These are phyloP conservation scores for Caenorhabditis wallacei DNA, from an alignment of 2,888 invertebrate species.

Conservation along the genomic window DNA sequence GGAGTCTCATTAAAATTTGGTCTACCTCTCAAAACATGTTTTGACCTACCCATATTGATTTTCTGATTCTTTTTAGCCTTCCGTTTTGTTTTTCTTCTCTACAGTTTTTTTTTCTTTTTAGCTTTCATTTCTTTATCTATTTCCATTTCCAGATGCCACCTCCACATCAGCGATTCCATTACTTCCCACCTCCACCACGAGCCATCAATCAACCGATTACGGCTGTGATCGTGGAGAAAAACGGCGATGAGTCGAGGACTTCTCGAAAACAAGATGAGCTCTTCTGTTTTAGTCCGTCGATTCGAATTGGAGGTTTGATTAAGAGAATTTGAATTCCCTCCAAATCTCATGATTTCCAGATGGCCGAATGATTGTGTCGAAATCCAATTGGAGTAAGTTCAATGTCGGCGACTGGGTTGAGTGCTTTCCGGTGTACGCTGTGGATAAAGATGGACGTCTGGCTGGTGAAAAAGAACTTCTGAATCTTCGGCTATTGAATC, in stretches of 20 bases:
- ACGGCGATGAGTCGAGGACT: constrained; percentile 16
- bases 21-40: no score
- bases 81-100: no score
- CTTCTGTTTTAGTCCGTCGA: neutral
- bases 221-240: constrained; percentile 10
- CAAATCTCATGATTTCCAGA: neutral
- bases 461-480: neutral
- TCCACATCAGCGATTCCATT: neutral
- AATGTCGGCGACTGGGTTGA: neutral
- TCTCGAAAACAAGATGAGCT: constrained; percentile 5
- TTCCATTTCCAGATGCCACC: no score
- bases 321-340: neutral
- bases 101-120: no score
- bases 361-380: neutral
- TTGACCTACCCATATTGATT: no score
- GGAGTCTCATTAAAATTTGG: no score
- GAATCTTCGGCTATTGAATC: neutral
- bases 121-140: no score
- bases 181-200: neutral
- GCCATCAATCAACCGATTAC: neutral
- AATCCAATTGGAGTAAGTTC: neutral
- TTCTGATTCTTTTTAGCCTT: no score
- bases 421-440: neutral
- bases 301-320: neutral
- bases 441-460: neutral